A percentile compares a stretch with the other conserved stretches of the same genome.
Conservation (phyloP, 2,797 vertebrate species). For the Adrianichthys oophorus region DNA sequence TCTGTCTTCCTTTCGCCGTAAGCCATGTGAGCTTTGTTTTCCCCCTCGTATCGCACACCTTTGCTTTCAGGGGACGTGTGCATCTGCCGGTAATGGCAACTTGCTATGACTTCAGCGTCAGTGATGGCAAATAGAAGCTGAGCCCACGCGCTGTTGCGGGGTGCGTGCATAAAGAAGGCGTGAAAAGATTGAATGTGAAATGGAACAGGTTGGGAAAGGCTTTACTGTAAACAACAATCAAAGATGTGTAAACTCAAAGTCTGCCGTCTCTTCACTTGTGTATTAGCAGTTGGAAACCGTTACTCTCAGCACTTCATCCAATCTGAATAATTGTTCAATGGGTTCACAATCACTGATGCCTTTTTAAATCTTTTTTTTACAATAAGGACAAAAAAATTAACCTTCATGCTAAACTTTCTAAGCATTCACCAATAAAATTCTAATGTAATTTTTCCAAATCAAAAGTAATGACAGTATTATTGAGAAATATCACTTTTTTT, state of each 20-base stretch:
- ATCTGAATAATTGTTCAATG: no score
- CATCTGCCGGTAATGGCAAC: conserved; percentile 1
- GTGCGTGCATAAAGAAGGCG: background rate
- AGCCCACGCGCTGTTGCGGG: background rate
- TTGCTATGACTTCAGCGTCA: background rate
- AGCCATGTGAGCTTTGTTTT: conserved; percentile 29
- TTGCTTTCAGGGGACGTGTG: conserved; percentile 9
- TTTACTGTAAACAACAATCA: conserved; percentile 7
- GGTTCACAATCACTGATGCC: no score
- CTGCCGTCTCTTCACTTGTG: conserved; percentile 30
- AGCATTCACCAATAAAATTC: no score
- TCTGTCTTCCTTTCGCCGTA: background rate
- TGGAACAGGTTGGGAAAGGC: background rate
- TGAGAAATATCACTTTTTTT: no score
- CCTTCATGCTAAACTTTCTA: no score
- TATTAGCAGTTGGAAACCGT: conserved; percentile 35
- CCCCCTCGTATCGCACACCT: conserved; percentile 10
- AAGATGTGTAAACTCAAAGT: conserved; percentile 8
- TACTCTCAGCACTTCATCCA: conserved; percentile 25
- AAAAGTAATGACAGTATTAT: no score
- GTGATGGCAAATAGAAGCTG: conserved; percentile 21
- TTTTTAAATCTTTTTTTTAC: no score
- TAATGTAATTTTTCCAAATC: no score
- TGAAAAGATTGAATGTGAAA: background rate
- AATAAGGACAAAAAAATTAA: no score